phyloP scores from a whole-genome alignment of 1,140 invertebrate species.

The Globodera ellingtonae region DNA sequence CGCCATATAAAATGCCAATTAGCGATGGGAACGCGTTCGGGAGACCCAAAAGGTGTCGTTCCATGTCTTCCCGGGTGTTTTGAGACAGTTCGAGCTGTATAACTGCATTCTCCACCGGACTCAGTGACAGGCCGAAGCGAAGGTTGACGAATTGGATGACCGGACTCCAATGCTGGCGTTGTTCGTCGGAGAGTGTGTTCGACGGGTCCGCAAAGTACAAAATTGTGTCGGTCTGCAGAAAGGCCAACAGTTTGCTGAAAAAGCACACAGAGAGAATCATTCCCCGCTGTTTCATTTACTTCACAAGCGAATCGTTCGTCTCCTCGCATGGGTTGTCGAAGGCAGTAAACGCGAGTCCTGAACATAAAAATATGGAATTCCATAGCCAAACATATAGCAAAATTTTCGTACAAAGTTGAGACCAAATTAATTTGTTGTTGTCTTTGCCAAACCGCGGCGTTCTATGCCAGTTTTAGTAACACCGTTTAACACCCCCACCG shows the following conservation, averaged over 20 bases:
- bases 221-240: slow-evolving; percentile 83
- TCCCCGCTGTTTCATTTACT: background rate
- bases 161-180: slow-evolving; percentile 82
- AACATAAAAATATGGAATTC: background rate
- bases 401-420: too few relatives aligned
- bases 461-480: background rate
- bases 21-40: slow-evolving; percentile 56
- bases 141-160: slow-evolving; percentile 83
- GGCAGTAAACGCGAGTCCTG: slow-evolving; percentile 80
- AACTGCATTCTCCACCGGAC: slow-evolving; percentile 69
- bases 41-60: slow-evolving; percentile 21
- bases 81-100: slow-evolving; percentile 50
- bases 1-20: slow-evolving; percentile 80
- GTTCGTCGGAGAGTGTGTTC: slow-evolving; percentile 74
- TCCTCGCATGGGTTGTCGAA: slow-evolving; percentile 85
- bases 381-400: too few relatives aligned
- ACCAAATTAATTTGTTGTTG: too few relatives aligned
- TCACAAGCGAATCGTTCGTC: slow-evolving; percentile 66
- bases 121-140: slow-evolving; percentile 64
- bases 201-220: slow-evolving; percentile 76
- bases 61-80: slow-evolving; percentile 29
- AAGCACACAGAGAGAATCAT: slow-evolving; percentile 7
- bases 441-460: too few relatives aligned
- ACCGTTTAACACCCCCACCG: background rate
- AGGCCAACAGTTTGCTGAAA: slow-evolving; percentile 75